Base-by-base conservation (phyloP, 2,888 invertebrate genomes). In the Anthophora plumipes region DNA sequence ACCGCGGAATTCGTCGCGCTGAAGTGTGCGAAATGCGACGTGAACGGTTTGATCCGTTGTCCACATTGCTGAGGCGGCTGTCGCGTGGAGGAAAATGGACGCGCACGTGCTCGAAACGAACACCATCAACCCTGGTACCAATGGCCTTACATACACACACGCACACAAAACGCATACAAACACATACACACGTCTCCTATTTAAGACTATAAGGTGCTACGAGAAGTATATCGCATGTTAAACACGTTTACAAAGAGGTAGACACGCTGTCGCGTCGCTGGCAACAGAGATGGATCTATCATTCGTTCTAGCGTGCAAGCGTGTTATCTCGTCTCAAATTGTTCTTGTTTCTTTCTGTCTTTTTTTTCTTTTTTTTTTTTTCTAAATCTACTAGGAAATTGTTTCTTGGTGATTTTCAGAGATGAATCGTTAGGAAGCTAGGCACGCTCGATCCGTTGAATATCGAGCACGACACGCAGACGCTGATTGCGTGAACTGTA, bases 1-100 rank as follows among this genome's bases (percentile, higher is more conserved):
- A 98, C 98, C 0, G 96, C 98, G 50, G 98, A 98, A 94, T 98
- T 98, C 92, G 97, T 98, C 80, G 98, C 98, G 25, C 95, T 99
- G 89, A 97, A 98, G 91, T 98, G 98, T 94, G 98, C 98, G 97
- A 97, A 97, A 93, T 98, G 98, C 94, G 98, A 99, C 92, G 98
- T 98, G 94, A 98, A 98, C 74, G 99, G 99, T 61, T 95, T 99
- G 64, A 97, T 98, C 54, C 96, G 96, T 89, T 99, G 99, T 94
- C 96, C 96, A 89, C 95, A 96, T 84, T 99, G 99, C 94, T 97
- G 93, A 94, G 87, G 61, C 37, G 48, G 14, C 31, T n/a, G 20
- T 22, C 43, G 0, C n/a, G 37, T n/a, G 25, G 11, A 48, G 20
- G 22, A 22, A 11, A 37, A 52, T 25, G 20, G 41, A 14, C 39